Base-by-base conservation (phyloP, 2,888 invertebrate genomes). In the Drosophila rubida region DNA sequence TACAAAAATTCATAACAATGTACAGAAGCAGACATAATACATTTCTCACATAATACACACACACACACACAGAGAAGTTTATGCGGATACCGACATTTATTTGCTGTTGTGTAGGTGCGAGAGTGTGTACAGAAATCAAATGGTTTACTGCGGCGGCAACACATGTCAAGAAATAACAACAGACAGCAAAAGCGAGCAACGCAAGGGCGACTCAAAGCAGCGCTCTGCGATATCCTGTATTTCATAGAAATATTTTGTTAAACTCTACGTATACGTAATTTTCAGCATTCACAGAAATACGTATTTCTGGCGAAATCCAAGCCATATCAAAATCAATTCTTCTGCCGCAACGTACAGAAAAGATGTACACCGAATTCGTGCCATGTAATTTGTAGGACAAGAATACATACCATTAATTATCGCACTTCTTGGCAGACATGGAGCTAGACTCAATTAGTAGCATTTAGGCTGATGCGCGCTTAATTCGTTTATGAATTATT, bases 161-260 rank as follows among this genome's bases (percentile, higher is more conserved):
- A 80, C 78, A 83, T 80, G 80, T 75, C 78, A 75, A 60, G 49
- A 37, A 67, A 75, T 75, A 75, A 75, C 67, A 75, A 63, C 71
- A 71, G 67, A 54, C 67, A 60, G 44, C 37, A 54, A 41, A 55
- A 58, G 57, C 6, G 41, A 46, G 39, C 25, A 49, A 3, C 27
- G 37, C 7, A 13, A 13, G 6, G 2, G 13, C 4, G 11, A 2
- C 16, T 4, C 8, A 6, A n/a, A 49, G 51, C 22, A 13, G 6
- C 50, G 58, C 57, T 44, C 7, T 3, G 0, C 22, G 50, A 30
- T 54, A 69, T 46, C 53, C 67, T 54, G 2, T 50, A 39, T n/a
- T 25, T 4, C 14, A 1, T 1, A 5, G 25, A 4, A 35, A 5
- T 13, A 13, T 37, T 6, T 7, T 37, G 7, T 37, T 37, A 13